Percentiles rank a stretch among this genome's conserved stretches.
phyloP scores from a whole-genome alignment of 1,140 invertebrate species.

The Cherax quadricarinatus region DNA sequence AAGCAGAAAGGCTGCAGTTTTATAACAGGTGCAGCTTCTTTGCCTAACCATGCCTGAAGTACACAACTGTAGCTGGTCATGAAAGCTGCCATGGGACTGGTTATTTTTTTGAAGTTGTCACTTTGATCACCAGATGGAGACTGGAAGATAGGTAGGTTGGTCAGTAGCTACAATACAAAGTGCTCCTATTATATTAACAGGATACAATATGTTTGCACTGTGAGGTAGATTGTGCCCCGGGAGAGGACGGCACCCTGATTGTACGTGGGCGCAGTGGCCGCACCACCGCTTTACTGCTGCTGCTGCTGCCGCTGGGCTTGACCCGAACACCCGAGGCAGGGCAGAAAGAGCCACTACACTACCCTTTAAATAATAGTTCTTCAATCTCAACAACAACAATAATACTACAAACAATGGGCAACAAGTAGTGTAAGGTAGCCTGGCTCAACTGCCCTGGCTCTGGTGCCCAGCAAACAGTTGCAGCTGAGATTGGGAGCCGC shows the following conservation, averaged over 20 bases:
- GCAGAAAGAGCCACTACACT: constrained; percentile 60
- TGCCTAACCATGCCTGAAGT: neutral
- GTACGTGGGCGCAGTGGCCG: constrained; percentile 56
- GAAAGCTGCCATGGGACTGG: constrained; percentile 45
- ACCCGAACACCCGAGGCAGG: constrained; percentile 57
- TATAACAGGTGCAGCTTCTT: constrained; percentile 19
- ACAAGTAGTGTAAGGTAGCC: constrained; percentile 67
- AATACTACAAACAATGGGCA: constrained; percentile 71
- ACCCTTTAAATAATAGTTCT: constrained; percentile 71
- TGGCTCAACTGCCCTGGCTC: constrained; percentile 58
- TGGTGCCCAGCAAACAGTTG: constrained; percentile 62
- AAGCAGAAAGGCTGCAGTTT: constrained; percentile 37
- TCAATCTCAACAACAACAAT: constrained; percentile 71
- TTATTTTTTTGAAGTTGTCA: constrained; percentile 52
- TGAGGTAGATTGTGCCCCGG: constrained; percentile 70
- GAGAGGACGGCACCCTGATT: constrained; percentile 67
- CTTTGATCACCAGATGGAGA: constrained; percentile 69
- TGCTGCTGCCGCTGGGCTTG: constrained; percentile 56
- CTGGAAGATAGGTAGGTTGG: constrained; percentile 69
- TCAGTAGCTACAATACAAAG: constrained; percentile 71
- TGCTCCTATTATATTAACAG: constrained; percentile 68
- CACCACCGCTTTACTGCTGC: constrained; percentile 47
- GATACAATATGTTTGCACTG: constrained; percentile 71
- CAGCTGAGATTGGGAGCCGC: constrained; percentile 63
- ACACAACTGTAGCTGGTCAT: constrained; percentile 55